Percentiles rank a stretch among this genome's conserved stretches.
phyloP scores from a whole-genome alignment of 1,140 invertebrate species.

The Drosophila murphyi region DNA sequence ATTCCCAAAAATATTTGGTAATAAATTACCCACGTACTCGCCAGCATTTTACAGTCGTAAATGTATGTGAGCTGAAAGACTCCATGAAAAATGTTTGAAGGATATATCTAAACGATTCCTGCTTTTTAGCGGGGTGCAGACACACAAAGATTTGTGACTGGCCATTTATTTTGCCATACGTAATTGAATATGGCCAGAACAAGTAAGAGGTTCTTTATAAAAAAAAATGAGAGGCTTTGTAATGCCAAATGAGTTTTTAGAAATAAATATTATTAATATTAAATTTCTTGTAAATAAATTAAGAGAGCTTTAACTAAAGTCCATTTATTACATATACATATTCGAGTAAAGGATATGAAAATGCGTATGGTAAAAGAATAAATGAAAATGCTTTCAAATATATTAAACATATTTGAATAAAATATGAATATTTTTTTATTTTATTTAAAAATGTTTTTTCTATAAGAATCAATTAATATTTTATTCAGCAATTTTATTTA shows the following conservation, averaged over 20 bases:
- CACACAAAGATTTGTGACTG: slow-evolving; percentile 61
- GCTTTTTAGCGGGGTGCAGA: background rate
- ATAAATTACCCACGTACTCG: slow-evolving; percentile 67
- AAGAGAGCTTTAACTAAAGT: background rate
- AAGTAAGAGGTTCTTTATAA: slow-evolving; percentile 1
- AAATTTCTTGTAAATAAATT: background rate
- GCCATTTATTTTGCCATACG: slow-evolving; percentile 68
- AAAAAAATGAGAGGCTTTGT: background rate
- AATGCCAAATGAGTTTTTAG: slow-evolving; percentile 7
- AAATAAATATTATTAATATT: slow-evolving; percentile 8
- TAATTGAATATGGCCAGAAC: slow-evolving; percentile 61
- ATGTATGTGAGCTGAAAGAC: slow-evolving; percentile 28
- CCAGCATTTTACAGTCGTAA: slow-evolving; percentile 25
- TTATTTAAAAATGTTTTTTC: too few relatives aligned
- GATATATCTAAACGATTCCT: background rate
- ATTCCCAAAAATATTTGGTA: slow-evolving; percentile 28
- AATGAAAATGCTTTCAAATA: too few relatives aligned
- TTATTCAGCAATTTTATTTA: too few relatives aligned
- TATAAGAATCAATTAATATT: too few relatives aligned
- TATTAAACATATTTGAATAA: too few relatives aligned
- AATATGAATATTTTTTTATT: too few relatives aligned
- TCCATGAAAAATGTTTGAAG: slow-evolving; percentile 48
- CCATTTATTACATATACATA: background rate
- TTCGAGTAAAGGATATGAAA: too few relatives aligned
- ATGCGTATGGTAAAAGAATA: too few relatives aligned